Evolutionary conservation across 2,113 vertebrate species (phyloP), one percentile per base, ranked within the genome.

Genomic region (Rhinolophus sinicus): DNA sequence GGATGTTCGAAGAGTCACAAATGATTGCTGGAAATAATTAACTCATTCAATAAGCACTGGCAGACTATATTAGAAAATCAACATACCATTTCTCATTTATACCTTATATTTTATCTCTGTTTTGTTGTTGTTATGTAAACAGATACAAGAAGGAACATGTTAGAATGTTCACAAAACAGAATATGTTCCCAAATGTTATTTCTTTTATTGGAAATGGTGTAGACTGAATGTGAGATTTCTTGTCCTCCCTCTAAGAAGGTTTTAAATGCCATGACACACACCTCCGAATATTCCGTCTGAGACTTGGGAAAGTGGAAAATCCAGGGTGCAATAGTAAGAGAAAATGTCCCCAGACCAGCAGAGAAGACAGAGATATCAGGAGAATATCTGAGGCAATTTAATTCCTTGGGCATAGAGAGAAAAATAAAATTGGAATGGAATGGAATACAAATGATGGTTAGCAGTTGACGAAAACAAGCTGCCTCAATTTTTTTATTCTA

Each of bases 401-500:
- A 26, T 73, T 64, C 19, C 30, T 87, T 50, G 22, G 1, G 15
- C 1, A 9, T 26, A 75, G 16, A 2, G 7, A 21, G 2, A 9
- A 72, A 84, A 47, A 6, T 24, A 75, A 44, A 11, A 54, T 7
- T 93, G 22, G 5, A 54, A 2, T 76, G 30, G 3, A 67, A 1
- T 72, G 54, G 19, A 95, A 69, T 76, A 8, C 4, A 50, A 50
- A 0, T 67, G 2, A 77, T 65, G 30, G 2, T 16, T 54, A 44
- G n/a, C 16, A 92, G 33, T 28, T 64, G 47, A 95, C 88, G 13
- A 94, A 88, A 92, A 52, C 6, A 50, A 8, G 1, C 56, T 92
- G 58, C 2, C 35, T 88, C 9, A 22, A 9, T 67, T 97, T 97
- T 97, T 92, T 73, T 96, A 97, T 98, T 97, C 91, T 93, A 65